Base-by-base conservation (phyloP, 2,888 invertebrate species). In the Scaptomyza parva region DNA sequence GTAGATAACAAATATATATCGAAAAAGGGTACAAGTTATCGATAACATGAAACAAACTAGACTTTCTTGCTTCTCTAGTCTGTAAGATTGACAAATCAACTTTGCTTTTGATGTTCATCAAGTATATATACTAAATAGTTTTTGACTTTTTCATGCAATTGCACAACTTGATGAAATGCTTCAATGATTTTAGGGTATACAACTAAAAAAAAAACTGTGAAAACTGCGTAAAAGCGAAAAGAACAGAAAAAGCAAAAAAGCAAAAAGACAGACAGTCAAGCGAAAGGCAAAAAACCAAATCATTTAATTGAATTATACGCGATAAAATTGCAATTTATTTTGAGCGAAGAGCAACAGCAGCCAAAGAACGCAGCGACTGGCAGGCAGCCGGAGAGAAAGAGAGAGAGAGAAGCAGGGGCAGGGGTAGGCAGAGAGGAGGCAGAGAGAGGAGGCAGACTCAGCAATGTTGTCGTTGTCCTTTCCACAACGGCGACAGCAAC, bases 321-420 rank as follows among this genome's bases (percentile, higher is more conserved):
- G 75, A 81, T 86, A 76, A 84, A 84, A 81, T 69, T 67, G 70
- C 67, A 81, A 78, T 78, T 80, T 74, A 60, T 70, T 76, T 79
- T 69, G 53, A 57, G 63, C 51, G 47, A 14, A 39, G 51, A 26
- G 33, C 50, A 37, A 17, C 35, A 35, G 35, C 14, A 24, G n/a
- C n/a, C 30, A 30, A n/a, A 30, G 30, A 1, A 30, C 11, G 11
- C 28, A 3, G 26, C 26, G 26, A 8, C 26, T 8, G 30, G n/a
- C 30, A 12, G 5, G 41, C 28, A 28, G n/a, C 30, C 3, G 5
- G 41, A 8, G 9, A 8, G 5, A 22, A 22, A 6, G 26, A 26
- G 2, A 7, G 26, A 22, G 2, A 3, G 1, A 6, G 6, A 6
- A 9, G 24, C 43, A 24, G 43, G 24, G 14, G 14, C 37, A 12